Evolutionary conservation across 2,113 vertebrate genomes (phyloP), one percentile per base, ranked within the genome.

Genomic region (Corythaeola cristata): DNA sequence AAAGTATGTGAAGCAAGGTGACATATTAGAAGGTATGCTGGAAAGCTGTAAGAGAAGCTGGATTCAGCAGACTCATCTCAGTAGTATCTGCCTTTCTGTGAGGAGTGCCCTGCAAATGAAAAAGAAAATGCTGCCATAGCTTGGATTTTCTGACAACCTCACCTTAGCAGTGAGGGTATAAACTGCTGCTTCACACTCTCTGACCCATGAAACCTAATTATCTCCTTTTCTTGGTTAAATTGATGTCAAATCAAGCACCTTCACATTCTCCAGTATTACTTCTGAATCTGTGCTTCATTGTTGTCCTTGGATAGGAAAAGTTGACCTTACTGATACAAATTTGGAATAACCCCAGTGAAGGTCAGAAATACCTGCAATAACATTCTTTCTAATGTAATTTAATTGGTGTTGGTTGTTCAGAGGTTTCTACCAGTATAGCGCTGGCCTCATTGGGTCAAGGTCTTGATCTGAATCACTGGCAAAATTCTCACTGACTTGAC

Each of bases 1-100:
- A 63, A 74, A 85, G 24, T 59, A 67, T 3, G 3, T 39, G 55
- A 78, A 79, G 35, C 47, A 76, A 64, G 93, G 71, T 58, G 72
- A 64, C n/a, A 67, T 84, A 69, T 71, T 9, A 24, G 33, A 71
- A 39, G 1, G 7, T 52, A 5, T 50, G 28, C 49, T 58, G 89
- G 60, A 55, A 64, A 77, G 16, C 19, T 8, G 2, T 62, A 23
- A 24, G 2, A 41, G 62, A 60, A 56, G 13, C 47, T 5, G 9
- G 32, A 21, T 37, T 22, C 55, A 27, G 32, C 35, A 45, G 63
- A 37, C 9, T 45, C 45, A 15, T n/a, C 32, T 50, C 41, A 12
- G n/a, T 3, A 16, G 10, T 19, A n/a, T 13, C 32, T 14, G 6
- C 21, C 8, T 5, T 17, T 26, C 41, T 39, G 39, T 1, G 0